A percentile compares a stretch with the other conserved stretches of the same genome.
phyloP scores from a whole-genome alignment of 2,888 invertebrate species.

The Cerastis rubricosa region DNA sequence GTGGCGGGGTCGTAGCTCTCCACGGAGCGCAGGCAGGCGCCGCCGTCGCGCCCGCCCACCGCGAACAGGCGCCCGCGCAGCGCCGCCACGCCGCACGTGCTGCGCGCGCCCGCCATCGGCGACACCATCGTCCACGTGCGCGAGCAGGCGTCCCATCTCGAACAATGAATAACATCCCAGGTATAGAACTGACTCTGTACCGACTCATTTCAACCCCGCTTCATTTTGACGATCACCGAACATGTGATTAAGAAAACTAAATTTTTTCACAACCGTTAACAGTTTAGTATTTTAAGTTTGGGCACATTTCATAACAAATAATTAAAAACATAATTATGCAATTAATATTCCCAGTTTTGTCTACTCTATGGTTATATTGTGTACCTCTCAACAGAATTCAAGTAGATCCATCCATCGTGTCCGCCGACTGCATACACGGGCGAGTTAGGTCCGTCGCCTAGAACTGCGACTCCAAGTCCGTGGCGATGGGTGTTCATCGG shows the following conservation, averaged over 20 bases:
- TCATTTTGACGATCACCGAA: background rate
- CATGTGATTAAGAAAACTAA: background rate
- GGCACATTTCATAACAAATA: background rate
- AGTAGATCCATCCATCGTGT: conserved; percentile 98
- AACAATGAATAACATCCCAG: background rate
- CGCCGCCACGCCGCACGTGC: conserved; percentile 97
- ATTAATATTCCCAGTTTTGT: background rate
- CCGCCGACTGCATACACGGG: conserved; percentile 98
- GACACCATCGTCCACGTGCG: conserved; percentile 97
- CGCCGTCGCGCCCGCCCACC: conserved; percentile 98
- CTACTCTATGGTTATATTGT: background rate
- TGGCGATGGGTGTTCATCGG: conserved; percentile 98
- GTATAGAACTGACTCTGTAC: background rate
- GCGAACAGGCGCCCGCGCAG: conserved; percentile 96
- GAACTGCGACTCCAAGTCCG: conserved; percentile 94
- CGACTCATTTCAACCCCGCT: background rate
- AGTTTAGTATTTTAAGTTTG: background rate
- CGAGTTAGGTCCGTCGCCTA: conserved; percentile 93
- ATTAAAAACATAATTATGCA: background rate
- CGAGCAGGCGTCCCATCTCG: conserved; percentile 95
- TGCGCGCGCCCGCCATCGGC: conserved; percentile 96
- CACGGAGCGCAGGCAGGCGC: conserved; percentile 96
- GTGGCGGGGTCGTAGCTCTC: conserved; percentile 95
- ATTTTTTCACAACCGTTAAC: too few species aligned
- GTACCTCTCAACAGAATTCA: conserved; percentile 96